Percentiles rank a stretch among this genome's conserved stretches.
phyloP scores from a whole-genome alignment of 2,113 vertebrate genomes.

The Tapirus terrestris region DNA sequence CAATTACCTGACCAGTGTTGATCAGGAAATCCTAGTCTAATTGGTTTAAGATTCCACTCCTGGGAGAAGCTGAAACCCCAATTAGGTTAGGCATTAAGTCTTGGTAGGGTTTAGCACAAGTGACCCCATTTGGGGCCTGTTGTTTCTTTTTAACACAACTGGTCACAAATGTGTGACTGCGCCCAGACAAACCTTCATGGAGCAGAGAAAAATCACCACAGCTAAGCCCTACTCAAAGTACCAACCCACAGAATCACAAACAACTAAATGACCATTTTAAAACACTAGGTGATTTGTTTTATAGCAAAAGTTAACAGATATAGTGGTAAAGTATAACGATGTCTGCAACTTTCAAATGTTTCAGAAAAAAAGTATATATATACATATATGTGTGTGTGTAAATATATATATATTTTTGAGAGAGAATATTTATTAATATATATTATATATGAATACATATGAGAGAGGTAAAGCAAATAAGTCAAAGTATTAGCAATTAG shows the following conservation, averaged over 20 bases:
- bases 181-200: background rate
- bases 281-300: background rate
- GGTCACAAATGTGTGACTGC: background rate
- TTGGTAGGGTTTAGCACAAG: too few relatives aligned
- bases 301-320: background rate
- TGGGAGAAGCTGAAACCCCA: too few relatives aligned
- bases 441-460: background rate
- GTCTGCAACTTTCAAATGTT: background rate
- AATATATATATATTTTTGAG: background rate
- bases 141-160: background rate
- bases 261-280: background rate
- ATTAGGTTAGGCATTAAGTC: too few relatives aligned
- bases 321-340: background rate
- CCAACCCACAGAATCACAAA: background rate
- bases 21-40: too few relatives aligned
- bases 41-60: too few relatives aligned
- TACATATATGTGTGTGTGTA: background rate
- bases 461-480: background rate
- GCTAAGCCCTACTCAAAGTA: background rate
- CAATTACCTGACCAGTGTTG: too few relatives aligned
- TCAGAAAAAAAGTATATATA: background rate
- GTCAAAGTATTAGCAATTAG: background rate
- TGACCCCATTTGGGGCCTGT: too few relatives aligned
- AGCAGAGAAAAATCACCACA: background rate
- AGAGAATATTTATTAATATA: background rate